phyloP scores from a whole-genome alignment of 2,888 invertebrate species.

The Bruchidius siliquastri region DNA sequence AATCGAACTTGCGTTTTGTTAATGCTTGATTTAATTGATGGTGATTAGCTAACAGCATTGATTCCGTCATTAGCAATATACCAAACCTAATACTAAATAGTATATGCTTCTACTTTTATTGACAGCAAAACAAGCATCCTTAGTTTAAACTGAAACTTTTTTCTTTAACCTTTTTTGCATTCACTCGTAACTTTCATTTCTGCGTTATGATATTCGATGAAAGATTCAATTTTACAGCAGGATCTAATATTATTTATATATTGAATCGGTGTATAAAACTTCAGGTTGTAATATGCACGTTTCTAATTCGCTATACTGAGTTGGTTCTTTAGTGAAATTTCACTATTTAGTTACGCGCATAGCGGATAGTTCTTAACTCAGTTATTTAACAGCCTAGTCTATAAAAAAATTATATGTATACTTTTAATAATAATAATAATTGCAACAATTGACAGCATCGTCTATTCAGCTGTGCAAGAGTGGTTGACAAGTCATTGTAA shows the following conservation, averaged over 20 bases:
- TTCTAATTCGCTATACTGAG: neutral
- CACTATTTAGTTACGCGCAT: neutral
- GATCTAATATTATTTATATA: neutral
- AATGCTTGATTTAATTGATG: no score
- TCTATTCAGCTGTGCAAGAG: no score
- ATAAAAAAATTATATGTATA: no score
- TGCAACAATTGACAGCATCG: no score
- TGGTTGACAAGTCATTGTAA: no score
- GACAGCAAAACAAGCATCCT: no score
- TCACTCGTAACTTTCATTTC: neutral
- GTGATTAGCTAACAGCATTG: no score
- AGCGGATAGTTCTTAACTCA: neutral
- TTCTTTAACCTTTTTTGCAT: neutral
- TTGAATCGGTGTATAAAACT: neutral
- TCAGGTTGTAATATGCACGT: neutral
- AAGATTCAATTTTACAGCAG: neutral
- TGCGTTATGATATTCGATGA: neutral
- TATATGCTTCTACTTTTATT: neutral
- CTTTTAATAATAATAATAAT: no score
- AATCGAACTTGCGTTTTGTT: no score
- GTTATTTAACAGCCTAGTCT: no score
- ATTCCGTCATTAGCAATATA: no score
- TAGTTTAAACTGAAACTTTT: neutral
- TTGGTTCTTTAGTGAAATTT: neutral
- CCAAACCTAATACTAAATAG: no score